These are phyloP conservation scores for Lutraria rhynchaena DNA, from an alignment of 1,140 invertebrate species.

Conservation along the genomic window DNA sequence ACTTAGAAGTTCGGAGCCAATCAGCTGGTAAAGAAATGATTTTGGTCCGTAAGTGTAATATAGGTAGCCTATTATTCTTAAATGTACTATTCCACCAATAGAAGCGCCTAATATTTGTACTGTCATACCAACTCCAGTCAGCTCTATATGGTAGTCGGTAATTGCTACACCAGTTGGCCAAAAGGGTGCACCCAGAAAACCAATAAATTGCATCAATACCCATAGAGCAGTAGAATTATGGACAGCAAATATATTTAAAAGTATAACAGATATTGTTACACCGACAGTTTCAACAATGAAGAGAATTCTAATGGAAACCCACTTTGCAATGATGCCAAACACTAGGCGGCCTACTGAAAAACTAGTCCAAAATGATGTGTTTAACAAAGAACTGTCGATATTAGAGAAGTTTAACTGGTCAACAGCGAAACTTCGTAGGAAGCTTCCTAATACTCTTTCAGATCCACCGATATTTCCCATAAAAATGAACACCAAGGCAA, in stretches of 20 bases:
- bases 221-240: slow-evolving; percentile 54
- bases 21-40: slow-evolving; percentile 61
- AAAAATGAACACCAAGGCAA: slow-evolving; percentile 63
- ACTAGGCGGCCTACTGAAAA: slow-evolving; percentile 65
- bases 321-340: slow-evolving; percentile 57
- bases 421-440: slow-evolving; percentile 64
- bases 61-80: slow-evolving; percentile 66
- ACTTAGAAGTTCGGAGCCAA: slow-evolving; percentile 34
- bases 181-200: slow-evolving; percentile 59
- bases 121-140: slow-evolving; percentile 64
- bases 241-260: slow-evolving; percentile 60
- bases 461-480: slow-evolving; percentile 63
- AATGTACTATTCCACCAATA: slow-evolving; percentile 60
- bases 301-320: slow-evolving; percentile 59
- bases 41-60: slow-evolving; percentile 62
- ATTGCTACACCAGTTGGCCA: slow-evolving; percentile 65
- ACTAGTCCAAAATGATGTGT: slow-evolving; percentile 68
- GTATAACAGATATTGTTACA: slow-evolving; percentile 37
- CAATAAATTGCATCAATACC: slow-evolving; percentile 54
- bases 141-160: slow-evolving; percentile 60
- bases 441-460: slow-evolving; percentile 66
- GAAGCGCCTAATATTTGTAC: slow-evolving; percentile 61
- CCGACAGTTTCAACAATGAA: slow-evolving; percentile 62
- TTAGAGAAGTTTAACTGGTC: slow-evolving; percentile 59
- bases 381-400: slow-evolving; percentile 61